Base-by-base conservation (phyloP, 2,888 invertebrate genomes). In the Yponomeuta malinellus region DNA sequence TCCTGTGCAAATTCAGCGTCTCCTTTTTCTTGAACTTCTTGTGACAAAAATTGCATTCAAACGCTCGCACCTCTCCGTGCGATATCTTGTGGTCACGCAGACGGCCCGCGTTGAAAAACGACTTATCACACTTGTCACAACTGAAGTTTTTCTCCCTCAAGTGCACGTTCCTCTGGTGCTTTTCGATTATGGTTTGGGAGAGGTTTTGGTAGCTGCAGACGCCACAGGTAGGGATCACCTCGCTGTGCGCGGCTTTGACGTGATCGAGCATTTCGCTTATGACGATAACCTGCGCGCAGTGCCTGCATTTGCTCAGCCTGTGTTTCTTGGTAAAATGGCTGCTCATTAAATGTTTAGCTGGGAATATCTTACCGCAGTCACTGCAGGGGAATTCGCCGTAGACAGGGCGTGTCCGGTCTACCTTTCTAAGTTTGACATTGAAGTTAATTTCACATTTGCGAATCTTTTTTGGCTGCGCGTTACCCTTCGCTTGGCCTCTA, bases 181-280 rank as follows among this genome's bases (percentile, higher is more conserved):
- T 29, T 4, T 64, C 29, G 6, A 64, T 23, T 3, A 10, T 10
- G 23, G 29, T 23, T 59, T 59, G 52, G 2, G 15, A 15, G 15
- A 59, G 12, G 52, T 59, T 59, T 12, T 59, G 15, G 15, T 59
- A 77, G 0, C 75, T 75, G 65, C 78, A 78, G 0, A 77, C 68
- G 0, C 76, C 75, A 59, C 78, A 78, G 3, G 75, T 75, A 0
- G 73, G 73, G 6, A 73, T 72, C 2, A 72, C 68, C 0, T 68
- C 71, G 10, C 74, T 74, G 73, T 74, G 74, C 48, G 69, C 74
- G 63, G 74, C 72, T 12, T 73, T 71, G 10, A 72, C 67, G 31
- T 75, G 75, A 0, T 65, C 3, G 0, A 48, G 1, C n/a, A 75
- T 4, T 3, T 72, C 1, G 23, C 33, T 0, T 33, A 69, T 4